Evolutionary conservation across 2,888 invertebrate species (phyloP).

Genomic region (Cosmorhoe ocellata): DNA sequence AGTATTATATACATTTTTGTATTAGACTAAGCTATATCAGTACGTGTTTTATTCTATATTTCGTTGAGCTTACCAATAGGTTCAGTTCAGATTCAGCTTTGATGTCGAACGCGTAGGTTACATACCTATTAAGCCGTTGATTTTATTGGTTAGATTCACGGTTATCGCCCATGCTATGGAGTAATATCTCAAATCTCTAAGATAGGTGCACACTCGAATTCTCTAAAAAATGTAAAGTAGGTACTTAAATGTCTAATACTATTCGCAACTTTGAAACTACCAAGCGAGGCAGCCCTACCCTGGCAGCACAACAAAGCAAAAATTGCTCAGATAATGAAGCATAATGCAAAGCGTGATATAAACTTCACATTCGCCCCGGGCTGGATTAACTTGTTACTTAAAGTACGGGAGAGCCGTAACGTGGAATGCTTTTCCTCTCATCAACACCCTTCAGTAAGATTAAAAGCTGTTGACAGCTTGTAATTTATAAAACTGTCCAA

Average conservation of each 20-base stretch:
- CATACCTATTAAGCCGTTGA: too few relatives aligned
- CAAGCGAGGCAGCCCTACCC: conserved; percentile 46
- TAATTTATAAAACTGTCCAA: conserved; percentile 1
- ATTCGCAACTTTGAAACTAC: background rate
- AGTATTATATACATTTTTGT: background rate
- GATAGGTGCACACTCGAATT: too few relatives aligned
- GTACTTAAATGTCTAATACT: too few relatives aligned
- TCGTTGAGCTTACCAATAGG: too few relatives aligned
- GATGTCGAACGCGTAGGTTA: too few relatives aligned
- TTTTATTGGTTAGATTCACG: too few relatives aligned
- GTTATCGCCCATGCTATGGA: too few relatives aligned
- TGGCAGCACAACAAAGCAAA: conserved; percentile 68
- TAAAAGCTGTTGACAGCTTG: conserved; percentile 14
- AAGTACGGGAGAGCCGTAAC: conserved; percentile 30
- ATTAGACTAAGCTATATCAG: too few relatives aligned
- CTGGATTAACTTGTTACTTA: conserved; percentile 77
- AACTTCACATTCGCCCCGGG: conserved; percentile 70
- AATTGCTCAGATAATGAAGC: conserved; percentile 76
- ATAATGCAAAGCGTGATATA: conserved; percentile 78
- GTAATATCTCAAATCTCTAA: too few relatives aligned
- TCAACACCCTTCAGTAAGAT: conserved; percentile 34
- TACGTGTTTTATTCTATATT: too few relatives aligned
- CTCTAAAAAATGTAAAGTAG: too few relatives aligned
- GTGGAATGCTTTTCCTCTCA: conserved; percentile 27
- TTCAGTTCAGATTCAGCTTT: too few relatives aligned